Evolutionary conservation across 1,140 invertebrate species (phyloP).

Genomic region (Archivesica marissinica): DNA sequence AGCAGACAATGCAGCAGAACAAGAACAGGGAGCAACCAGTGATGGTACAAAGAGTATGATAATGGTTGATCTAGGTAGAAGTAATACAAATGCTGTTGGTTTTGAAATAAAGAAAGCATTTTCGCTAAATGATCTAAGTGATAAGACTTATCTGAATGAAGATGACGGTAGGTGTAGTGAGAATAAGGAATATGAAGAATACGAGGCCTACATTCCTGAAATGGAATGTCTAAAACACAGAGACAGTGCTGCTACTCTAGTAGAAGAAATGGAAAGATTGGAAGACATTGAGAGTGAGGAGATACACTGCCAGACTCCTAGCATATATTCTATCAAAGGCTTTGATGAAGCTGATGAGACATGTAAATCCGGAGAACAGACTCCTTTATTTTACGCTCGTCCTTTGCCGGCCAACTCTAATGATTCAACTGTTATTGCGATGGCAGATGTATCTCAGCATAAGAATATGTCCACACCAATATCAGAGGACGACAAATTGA

Average conservation of each 20-base stretch:
- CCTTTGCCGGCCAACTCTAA: no score
- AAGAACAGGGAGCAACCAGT: background rate
- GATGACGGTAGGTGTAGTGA: background rate
- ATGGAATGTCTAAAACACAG: background rate
- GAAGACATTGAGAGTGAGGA: background rate
- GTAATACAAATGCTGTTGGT: background rate
- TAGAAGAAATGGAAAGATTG: background rate
- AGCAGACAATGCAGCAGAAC: background rate
- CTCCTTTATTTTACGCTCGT: background rate
- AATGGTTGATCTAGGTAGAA: background rate
- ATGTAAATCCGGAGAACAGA: background rate
- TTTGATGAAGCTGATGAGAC: background rate
- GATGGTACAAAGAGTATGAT: background rate
- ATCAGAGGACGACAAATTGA: no score
- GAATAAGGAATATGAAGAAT: background rate
- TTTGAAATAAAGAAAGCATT: conserved; percentile 26
- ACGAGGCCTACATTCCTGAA: background rate
- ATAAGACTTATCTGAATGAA: background rate
- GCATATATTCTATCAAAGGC: conserved; percentile 3
- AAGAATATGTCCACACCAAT: no score
- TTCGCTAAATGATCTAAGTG: background rate
- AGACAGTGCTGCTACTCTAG: background rate
- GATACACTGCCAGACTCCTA: background rate
- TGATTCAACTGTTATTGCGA: no score
- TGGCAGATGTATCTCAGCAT: no score